Evolutionary conservation across 2,797 vertebrate genomes (phyloP).

Genomic region (Enteromius fasciolatus): DNA sequence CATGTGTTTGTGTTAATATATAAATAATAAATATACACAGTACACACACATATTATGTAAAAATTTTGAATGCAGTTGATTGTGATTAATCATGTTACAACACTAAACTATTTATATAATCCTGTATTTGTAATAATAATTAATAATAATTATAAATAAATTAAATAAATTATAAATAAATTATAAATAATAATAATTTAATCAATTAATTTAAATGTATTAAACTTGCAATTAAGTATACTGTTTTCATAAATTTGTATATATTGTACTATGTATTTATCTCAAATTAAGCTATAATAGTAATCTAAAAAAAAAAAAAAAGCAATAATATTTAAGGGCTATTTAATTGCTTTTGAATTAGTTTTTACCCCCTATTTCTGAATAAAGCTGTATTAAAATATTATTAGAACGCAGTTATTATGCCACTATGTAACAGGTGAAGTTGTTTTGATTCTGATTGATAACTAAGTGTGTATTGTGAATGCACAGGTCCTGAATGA

Average conservation of each 20-base stretch:
- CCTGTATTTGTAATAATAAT: too few species aligned
- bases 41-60: too few species aligned
- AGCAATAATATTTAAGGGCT: background rate
- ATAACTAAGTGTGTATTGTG: background rate
- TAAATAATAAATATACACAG: too few species aligned
- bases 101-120: too few species aligned
- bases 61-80: too few species aligned
- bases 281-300: background rate
- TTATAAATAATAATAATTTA: too few species aligned
- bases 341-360: background rate
- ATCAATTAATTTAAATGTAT: too few species aligned
- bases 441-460: background rate
- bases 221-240: background rate
- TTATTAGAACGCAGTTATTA: background rate
- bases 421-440: background rate
- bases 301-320: background rate
- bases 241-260: background rate
- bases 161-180: too few species aligned
- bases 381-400: background rate
- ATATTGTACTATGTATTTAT: background rate
- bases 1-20: too few species aligned
- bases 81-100: too few species aligned
- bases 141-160: too few species aligned
- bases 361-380: background rate
- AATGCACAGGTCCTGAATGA: conserved; percentile 85